Conservation (phyloP, 2,113 vertebrate species). For the Trematomus loennbergii region DNA sequence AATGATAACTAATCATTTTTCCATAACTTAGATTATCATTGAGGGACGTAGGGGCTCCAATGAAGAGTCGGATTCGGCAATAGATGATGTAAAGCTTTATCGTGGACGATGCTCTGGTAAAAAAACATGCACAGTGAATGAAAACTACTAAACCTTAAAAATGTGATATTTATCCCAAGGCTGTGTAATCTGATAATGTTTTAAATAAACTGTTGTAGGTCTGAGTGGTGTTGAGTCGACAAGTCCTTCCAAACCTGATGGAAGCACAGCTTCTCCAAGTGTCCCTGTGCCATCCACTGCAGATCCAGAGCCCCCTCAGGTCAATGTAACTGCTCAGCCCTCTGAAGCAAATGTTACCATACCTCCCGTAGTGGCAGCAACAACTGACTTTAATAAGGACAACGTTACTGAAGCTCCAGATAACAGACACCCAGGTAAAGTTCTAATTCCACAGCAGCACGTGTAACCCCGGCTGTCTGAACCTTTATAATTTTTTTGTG, state of each 20-base stretch:
- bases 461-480: neutral
- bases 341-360: neutral
- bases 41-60: conserved; percentile 83
- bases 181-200: neutral
- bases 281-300: conserved; percentile 7
- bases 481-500: neutral
- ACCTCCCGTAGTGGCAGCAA: neutral
- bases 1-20: neutral
- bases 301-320: neutral
- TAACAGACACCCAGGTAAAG: conserved; percentile 23
- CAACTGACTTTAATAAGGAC: neutral
- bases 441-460: neutral
- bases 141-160: neutral
- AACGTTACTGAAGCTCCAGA: conserved; percentile 7
- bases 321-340: conserved; percentile 3
- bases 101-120: conserved; percentile 79
- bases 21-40: conserved; percentile 79
- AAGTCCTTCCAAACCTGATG: neutral
- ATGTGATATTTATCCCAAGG: neutral
- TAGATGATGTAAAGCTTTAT: conserved; percentile 84
- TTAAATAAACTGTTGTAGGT: conserved; percentile 7
- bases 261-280: neutral
- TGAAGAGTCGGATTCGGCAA: conserved; percentile 78
- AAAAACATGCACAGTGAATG: neutral
- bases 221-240: neutral